These are phyloP conservation scores for Pantherophis guttatus DNA, from an alignment of 2,113 vertebrate species.

Conservation along the genomic window DNA sequence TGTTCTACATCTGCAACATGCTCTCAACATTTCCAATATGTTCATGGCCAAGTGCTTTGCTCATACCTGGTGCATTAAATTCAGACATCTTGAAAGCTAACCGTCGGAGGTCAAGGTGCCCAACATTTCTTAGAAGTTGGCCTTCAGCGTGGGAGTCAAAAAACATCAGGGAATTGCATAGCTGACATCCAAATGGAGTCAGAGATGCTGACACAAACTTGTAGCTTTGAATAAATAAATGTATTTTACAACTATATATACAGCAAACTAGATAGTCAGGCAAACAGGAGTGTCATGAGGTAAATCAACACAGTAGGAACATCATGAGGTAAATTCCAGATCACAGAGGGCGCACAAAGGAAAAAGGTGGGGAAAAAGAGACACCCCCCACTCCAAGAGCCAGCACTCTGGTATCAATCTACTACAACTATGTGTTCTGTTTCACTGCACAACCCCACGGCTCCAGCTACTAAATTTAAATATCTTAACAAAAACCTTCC, in stretches of 20 bases:
- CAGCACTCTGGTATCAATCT: neutral
- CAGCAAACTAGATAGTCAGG: neutral
- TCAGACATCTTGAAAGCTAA: neutral
- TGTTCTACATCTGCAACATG: neutral
- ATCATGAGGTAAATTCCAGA: neutral
- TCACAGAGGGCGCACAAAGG: neutral
- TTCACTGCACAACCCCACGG: neutral
- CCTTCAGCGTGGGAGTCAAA: neutral
- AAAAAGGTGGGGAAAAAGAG: neutral
- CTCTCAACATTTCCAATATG: neutral
- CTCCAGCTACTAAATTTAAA: neutral
- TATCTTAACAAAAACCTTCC: neutral
- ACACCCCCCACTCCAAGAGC: accelerated
- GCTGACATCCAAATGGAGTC: neutral
- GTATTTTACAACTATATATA: too few species aligned
- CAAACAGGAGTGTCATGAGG: neutral
- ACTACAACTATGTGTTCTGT: neutral
- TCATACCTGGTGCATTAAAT: neutral
- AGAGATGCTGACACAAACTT: neutral
- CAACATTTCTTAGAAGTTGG: too few species aligned
- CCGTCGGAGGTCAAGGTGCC: neutral
- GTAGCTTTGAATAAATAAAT: neutral
- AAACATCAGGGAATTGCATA: neutral
- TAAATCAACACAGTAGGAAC: neutral
- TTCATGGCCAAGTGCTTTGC: neutral